Conservation (phyloP, 2,888 invertebrate species). For the Platycnemis pennipes region DNA sequence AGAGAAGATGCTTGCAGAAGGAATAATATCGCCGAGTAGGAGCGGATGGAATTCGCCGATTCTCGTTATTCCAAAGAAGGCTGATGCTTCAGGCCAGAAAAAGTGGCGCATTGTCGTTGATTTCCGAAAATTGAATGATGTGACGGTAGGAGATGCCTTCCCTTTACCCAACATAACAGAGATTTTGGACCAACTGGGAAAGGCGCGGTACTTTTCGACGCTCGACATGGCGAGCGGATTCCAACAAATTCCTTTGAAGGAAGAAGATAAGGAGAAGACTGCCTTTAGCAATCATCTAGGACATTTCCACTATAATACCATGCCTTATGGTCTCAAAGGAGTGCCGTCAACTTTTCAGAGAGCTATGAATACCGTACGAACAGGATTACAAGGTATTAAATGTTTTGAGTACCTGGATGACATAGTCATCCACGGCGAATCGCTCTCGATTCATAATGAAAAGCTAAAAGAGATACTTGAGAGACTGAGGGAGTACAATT, state of each 20-base stretch:
- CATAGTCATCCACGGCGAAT: slow-evolving; percentile 73
- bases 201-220: slow-evolving; percentile 73
- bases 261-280: slow-evolving; percentile 72
- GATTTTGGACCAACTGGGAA: slow-evolving; percentile 74
- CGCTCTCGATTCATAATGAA: slow-evolving; percentile 70
- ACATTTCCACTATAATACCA: slow-evolving; percentile 73
- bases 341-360: slow-evolving; percentile 74
- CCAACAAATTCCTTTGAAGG: slow-evolving; percentile 73
- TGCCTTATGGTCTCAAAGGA: slow-evolving; percentile 75
- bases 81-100: slow-evolving; percentile 69
- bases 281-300: slow-evolving; percentile 73
- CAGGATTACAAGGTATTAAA: slow-evolving; percentile 72
- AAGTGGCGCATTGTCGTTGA: slow-evolving; percentile 18
- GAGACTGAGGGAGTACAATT: slow-evolving; percentile 72
- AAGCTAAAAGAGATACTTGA: slow-evolving; percentile 73
- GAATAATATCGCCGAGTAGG: not conserved
- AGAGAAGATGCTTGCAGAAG: not conserved
- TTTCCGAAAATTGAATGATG: not conserved
- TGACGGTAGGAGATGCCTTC: slow-evolving; percentile 71
- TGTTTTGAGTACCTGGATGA: slow-evolving; percentile 77
- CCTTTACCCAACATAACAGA: slow-evolving; percentile 74
- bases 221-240: slow-evolving; percentile 74
- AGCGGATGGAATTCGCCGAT: slow-evolving; percentile 67
- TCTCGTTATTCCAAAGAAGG: slow-evolving; percentile 71
- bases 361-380: slow-evolving; percentile 75